Evolutionary conservation across 1,140 invertebrate genomes (phyloP).

Genomic region (Nephotettix cincticeps): DNA sequence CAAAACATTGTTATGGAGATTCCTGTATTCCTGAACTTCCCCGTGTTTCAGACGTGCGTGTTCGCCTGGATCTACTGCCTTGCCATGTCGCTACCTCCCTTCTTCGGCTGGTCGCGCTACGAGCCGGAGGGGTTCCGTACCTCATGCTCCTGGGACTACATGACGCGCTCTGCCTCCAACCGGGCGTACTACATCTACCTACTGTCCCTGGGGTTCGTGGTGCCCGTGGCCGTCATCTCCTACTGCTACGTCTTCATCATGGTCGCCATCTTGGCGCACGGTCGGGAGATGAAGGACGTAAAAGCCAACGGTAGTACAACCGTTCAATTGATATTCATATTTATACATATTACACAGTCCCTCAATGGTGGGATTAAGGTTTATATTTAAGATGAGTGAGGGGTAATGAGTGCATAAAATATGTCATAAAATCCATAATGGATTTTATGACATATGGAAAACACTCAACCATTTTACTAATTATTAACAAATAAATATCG

Average conservation of each 20-base stretch:
- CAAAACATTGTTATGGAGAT: too few species aligned
- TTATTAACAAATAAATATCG: too few species aligned
- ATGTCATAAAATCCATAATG: too few species aligned
- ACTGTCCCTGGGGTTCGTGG: constrained; percentile 52
- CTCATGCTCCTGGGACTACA: constrained; percentile 59
- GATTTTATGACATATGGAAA: too few species aligned
- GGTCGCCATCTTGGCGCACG: constrained; percentile 45
- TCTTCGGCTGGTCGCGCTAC: constrained; percentile 57
- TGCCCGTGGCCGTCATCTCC: constrained; percentile 51
- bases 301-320: constrained; percentile 32
- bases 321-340: too few species aligned
- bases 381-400: too few species aligned
- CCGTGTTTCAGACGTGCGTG: constrained; percentile 50
- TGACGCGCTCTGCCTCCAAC: constrained; percentile 47
- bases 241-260: constrained; percentile 53
- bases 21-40: too few species aligned
- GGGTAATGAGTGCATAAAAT: too few species aligned
- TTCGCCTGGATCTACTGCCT: constrained; percentile 54
- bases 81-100: constrained; percentile 50
- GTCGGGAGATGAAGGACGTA: constrained; percentile 49
- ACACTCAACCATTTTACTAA: too few species aligned
- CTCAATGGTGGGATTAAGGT: too few species aligned
- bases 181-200: constrained; percentile 53
- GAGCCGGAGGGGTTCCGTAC: constrained; percentile 54
- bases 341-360: too few species aligned